Conservation (phyloP, 2,797 vertebrate genomes). For the Acropternis orthonyx region DNA sequence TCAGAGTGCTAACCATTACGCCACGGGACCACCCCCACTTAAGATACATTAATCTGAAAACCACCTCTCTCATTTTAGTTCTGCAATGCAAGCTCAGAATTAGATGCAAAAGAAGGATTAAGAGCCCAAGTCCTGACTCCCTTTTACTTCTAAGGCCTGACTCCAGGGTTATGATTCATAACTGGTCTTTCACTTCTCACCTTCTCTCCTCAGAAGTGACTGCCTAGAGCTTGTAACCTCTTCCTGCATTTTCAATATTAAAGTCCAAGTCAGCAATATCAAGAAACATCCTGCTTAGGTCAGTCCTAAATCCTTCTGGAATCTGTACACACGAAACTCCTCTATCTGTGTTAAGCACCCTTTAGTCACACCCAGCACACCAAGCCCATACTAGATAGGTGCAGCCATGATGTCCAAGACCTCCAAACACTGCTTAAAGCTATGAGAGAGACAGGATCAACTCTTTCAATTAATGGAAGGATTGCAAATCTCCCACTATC, state of each 20-base stretch:
- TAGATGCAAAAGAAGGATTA: background rate
- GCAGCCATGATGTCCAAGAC: background rate
- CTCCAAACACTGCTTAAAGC: background rate
- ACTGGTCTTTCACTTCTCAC: background rate
- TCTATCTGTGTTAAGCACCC: background rate
- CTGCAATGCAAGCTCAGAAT: background rate
- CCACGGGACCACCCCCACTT: too few relatives aligned
- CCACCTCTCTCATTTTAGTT: background rate
- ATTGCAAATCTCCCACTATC: background rate
- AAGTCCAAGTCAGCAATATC: background rate
- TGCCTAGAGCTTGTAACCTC: background rate
- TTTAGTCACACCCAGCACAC: background rate
- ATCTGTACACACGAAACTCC: background rate
- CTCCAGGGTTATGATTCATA: background rate
- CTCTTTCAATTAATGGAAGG: background rate
- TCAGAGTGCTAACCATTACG: too few relatives aligned
- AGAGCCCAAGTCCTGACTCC: background rate
- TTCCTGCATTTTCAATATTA: background rate
- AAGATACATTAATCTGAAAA: background rate
- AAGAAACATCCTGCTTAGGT: background rate
- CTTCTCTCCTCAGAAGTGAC: background rate
- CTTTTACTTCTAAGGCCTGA: background rate
- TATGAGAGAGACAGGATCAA: background rate
- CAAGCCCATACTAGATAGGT: background rate
- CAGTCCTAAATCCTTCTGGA: background rate